Evolutionary conservation across 2,797 vertebrate genomes (phyloP), one percentile per base, ranked within the genome.

Genomic region (Gallirallus australis): DNA sequence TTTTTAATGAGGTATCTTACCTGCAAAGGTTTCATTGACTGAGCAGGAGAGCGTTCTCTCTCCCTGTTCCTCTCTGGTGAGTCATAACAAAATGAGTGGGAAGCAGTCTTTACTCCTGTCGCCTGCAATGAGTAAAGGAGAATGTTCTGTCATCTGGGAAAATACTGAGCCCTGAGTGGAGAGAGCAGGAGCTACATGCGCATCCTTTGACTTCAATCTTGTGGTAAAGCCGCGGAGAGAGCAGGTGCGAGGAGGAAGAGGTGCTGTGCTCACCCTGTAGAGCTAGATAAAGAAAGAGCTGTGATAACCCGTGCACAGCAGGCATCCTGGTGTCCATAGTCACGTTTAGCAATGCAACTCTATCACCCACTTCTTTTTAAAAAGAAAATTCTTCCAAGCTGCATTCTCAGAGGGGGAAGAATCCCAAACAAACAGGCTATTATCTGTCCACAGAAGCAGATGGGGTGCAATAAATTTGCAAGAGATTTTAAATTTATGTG

Each of bases 71-170:
- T 94, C 61, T 72, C 37, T 68, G 70, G 21, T 95, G 94, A 97
- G 72, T 95, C 94, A 94, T 42, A 75, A 50, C 1, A 3, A 61
- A 65, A 31, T 0, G 50, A 85, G 93, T 71, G 82, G 71, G 92
- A 70, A 87, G 71, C 84, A 85, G 61, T 70, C 90, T 86, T 65
- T 88, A 37, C 64, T 97, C 56, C 57, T 76, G 53, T 88, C 2
- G 4, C 33, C 47, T 90, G 68, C 1, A 0, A 9, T 13, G 71
- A 82, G 64, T 75, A 79, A 88, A 72, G 50, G 57, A 86, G 82
- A 81, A 64, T 35, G 12, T 90, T 95, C 84, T 89, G 78, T 96
- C 11, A 6, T 59, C 88, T 95, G 93, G 76, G 53, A 87, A 64
- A 63, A 48, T 45, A 53, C 23, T 24, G 80, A 87, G 52, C 60